These are phyloP conservation scores for Tapera naevia DNA, from an alignment of 2,797 vertebrate species.

Conservation along the genomic window DNA sequence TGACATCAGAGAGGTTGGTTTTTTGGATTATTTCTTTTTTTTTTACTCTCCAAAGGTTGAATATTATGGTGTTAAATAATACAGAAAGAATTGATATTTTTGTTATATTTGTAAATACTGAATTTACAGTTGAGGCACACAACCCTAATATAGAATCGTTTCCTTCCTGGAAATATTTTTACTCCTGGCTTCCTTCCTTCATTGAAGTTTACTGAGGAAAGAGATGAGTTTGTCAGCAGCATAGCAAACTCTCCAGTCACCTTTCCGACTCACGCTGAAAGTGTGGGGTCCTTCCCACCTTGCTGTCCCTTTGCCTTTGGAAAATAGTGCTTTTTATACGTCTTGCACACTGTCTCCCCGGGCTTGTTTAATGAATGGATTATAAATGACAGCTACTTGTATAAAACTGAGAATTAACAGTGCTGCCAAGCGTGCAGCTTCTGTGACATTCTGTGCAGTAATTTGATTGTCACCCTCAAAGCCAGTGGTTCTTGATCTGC, in stretches of 20 bases:
- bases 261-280: not conserved
- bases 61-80: slow-evolving; percentile 7
- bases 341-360: not conserved
- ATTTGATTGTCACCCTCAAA: not conserved
- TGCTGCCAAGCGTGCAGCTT: not conserved
- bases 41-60: slow-evolving; percentile 12
- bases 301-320: not conserved
- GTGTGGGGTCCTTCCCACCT: not conserved
- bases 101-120: slow-evolving; percentile 16
- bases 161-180: slow-evolving; percentile 30
- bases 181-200: slow-evolving; percentile 55
- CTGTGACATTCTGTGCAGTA: not conserved
- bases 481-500: not conserved
- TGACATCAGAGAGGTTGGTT: slow-evolving; percentile 48
- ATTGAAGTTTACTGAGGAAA: not conserved
- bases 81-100: slow-evolving; percentile 3
- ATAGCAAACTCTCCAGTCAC: not conserved
- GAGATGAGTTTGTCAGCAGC: not conserved
- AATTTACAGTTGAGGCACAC: not conserved
- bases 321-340: not conserved
- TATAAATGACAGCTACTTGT: not conserved
- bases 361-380: not conserved
- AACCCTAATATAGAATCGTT: slow-evolving; percentile 34
- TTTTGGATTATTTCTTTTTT: not conserved
- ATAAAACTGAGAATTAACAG: not conserved